Conservation (phyloP, 2,797 vertebrate species). For the Menidia menidia region DNA sequence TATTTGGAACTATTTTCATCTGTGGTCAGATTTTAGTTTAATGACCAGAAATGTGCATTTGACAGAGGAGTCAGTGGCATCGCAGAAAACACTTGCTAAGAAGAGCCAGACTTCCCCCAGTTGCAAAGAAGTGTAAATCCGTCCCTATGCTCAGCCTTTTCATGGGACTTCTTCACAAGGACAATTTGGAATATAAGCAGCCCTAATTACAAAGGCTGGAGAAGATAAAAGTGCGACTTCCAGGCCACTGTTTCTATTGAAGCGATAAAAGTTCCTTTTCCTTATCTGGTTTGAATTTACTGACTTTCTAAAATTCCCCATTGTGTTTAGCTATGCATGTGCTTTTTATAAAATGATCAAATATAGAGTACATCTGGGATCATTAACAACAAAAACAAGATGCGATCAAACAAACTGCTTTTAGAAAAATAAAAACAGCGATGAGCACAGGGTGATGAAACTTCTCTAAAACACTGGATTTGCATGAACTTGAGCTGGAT, state of each 20-base stretch:
- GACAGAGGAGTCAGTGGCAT: constrained; percentile 13
- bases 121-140: constrained; percentile 7
- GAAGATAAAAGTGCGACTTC: constrained; percentile 31
- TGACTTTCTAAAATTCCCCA: constrained; percentile 21
- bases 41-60: neutral
- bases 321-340: constrained; percentile 8
- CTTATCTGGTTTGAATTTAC: constrained; percentile 27
- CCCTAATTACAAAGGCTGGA: constrained; percentile 29
- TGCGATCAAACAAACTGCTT: constrained; percentile 13
- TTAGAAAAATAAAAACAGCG: neutral
- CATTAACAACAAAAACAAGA: constrained; percentile 22
- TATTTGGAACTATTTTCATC: constrained; percentile 8
- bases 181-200: constrained; percentile 4
- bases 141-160: constrained; percentile 25
- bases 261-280: constrained; percentile 6
- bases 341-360: constrained; percentile 16
- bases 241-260: constrained; percentile 20
- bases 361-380: neutral
- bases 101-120: constrained; percentile 15
- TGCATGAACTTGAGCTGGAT: constrained; percentile 35
- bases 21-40: neutral
- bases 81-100: constrained; percentile 6
- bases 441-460: constrained; percentile 28
- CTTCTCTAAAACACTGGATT: constrained; percentile 36
- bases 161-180: constrained; percentile 12